A percentile compares a stretch with the other conserved stretches of the same genome.
phyloP scores from a whole-genome alignment of 1,140 invertebrate species.

The Patella vulgata region DNA sequence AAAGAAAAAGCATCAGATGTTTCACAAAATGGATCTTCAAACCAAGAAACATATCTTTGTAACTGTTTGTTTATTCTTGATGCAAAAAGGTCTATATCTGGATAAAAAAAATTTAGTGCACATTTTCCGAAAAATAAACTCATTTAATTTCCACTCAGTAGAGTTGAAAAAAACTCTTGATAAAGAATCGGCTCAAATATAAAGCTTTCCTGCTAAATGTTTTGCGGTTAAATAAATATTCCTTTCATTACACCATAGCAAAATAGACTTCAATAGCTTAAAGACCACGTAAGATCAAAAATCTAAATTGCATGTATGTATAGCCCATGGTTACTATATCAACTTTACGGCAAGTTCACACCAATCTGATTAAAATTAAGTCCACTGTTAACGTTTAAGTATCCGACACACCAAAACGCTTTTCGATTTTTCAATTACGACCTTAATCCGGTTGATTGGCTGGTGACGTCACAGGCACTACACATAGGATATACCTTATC shows the following conservation, averaged over 20 bases:
- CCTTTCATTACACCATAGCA: conserved; percentile 26
- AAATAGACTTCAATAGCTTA: conserved; percentile 26
- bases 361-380: no score
- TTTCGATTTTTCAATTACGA: no score
- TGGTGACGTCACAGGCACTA: no score
- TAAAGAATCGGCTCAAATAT: conserved; percentile 23
- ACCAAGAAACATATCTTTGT: conserved; percentile 29
- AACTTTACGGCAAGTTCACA: no score
- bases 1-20: conserved; percentile 33
- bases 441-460: no score
- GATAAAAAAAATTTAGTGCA: conserved; percentile 4
- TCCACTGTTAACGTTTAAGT: no score
- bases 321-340: no score
- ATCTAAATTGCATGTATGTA: no score
- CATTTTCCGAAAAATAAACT: conserved; percentile 16
- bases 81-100: conserved; percentile 41
- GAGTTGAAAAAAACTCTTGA: conserved; percentile 20
- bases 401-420: no score
- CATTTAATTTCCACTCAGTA: conserved; percentile 33
- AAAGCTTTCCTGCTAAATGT: conserved; percentile 28
- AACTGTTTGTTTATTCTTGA: conserved; percentile 32
- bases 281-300: no score
- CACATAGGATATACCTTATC: no score
- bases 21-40: conserved; percentile 27
- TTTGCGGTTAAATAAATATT: conserved; percentile 25